Base-by-base conservation (phyloP, 2,888 invertebrate genomes). In the Orthosia incerta region DNA sequence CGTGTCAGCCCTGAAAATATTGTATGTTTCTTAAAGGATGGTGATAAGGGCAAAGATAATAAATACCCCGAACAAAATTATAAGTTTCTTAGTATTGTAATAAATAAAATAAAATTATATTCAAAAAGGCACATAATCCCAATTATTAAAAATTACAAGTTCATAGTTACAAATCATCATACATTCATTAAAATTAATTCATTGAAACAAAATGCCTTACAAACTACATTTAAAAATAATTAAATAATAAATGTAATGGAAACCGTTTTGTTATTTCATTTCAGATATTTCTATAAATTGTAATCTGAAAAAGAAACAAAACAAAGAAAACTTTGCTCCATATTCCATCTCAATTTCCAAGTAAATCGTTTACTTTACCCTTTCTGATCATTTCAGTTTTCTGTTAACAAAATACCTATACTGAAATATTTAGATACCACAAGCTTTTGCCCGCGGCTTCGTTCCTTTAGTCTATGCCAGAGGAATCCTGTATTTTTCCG, bases 1-100 rank as follows among this genome's bases (percentile, higher is more conserved):
- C 71, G 13, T 69, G 57, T 39, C 13, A 62, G 39, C 39, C 20
- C 13, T 48, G 46, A 48, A 69, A 79, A 63, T 46, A 2, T 39
- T 39, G 39, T 56, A 71, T n/a, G n/a, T n/a, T n/a, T n/a, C n/a
- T n/a, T n/a, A n/a, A n/a, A n/a, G n/a, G n/a, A n/a, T n/a, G n/a
- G n/a, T n/a, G n/a, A n/a, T n/a, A n/a, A n/a, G n/a, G n/a, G n/a
- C n/a, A n/a, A n/a, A n/a, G n/a, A n/a, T n/a, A n/a, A n/a, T n/a
- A n/a, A n/a, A n/a, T n/a, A n/a, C n/a, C n/a, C n/a, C n/a, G n/a
- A n/a, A n/a, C 12, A 2, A 16, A 56, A 39, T 53, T 53, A 13
- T 39, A 9, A 48, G 15, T 48, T 23, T 55, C 39, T 20, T n/a
- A 31, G 31, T 31, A 31, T 7, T 31, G 31, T 26, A 26, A 31